Evolutionary conservation across 2,797 vertebrate species (phyloP).

Genomic region (Enteromius paludinosus): DNA sequence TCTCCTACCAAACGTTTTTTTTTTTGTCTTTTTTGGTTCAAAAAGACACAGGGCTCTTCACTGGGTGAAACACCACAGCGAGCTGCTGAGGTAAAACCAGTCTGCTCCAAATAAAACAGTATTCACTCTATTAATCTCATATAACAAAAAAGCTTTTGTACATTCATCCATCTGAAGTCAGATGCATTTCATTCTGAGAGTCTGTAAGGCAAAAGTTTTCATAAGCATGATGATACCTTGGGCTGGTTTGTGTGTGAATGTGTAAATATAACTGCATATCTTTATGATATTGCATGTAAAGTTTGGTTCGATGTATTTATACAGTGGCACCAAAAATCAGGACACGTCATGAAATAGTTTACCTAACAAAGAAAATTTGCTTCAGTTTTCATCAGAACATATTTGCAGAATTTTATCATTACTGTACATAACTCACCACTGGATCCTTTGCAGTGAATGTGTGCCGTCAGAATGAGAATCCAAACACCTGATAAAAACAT

Average conservation of each 20-base stretch:
- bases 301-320: neutral
- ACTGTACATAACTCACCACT: neutral
- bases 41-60: neutral
- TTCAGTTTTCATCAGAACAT: neutral
- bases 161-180: constrained; percentile 28
- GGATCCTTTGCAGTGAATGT: neutral
- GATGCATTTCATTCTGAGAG: constrained; percentile 50
- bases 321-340: neutral
- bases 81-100: constrained; percentile 27
- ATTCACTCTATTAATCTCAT: neutral
- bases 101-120: constrained; percentile 13
- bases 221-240: constrained; percentile 69
- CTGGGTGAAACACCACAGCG: constrained; percentile 10
- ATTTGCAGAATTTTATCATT: neutral
- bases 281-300: neutral
- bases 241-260: constrained; percentile 32
- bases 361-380: neutral
- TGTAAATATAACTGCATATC: constrained; percentile 59
- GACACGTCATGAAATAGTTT: neutral
- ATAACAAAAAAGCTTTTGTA: constrained; percentile 18
- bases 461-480: neutral
- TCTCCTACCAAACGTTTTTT: neutral
- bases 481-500: neutral
- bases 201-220: constrained; percentile 73
- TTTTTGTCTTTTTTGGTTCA: constrained; percentile 7